These are phyloP conservation scores for Nycticryphes semicollaris DNA, from an alignment of 2,113 vertebrate genomes.

Conservation along the genomic window DNA sequence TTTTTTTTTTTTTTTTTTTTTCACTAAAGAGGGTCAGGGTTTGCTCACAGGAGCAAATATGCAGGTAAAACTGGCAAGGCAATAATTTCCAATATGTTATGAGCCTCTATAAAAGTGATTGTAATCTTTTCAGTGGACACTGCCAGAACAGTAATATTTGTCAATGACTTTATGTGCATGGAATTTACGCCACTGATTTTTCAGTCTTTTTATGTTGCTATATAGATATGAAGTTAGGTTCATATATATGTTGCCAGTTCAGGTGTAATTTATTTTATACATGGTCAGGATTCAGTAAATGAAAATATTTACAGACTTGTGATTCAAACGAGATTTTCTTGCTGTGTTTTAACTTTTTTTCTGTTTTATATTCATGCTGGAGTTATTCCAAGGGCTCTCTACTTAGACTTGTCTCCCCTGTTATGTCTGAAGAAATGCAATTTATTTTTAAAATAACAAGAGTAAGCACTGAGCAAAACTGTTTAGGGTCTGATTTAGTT, in stretches of 20 bases:
- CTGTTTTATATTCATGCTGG: neutral
- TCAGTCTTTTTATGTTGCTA: neutral
- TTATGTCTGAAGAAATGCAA: neutral
- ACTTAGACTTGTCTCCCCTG: neutral
- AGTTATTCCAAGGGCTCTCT: neutral
- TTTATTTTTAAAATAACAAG: neutral
- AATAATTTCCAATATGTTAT: neutral
- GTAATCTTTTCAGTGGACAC: neutral
- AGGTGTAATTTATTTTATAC: neutral
- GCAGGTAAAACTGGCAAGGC: neutral
- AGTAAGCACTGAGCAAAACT: neutral
- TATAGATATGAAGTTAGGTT: neutral
- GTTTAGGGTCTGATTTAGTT: neutral
- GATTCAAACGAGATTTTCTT: neutral
- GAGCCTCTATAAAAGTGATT: neutral
- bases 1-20: neutral
- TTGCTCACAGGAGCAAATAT: neutral
- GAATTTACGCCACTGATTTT: neutral
- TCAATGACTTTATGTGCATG: neutral
- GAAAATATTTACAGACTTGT: neutral
- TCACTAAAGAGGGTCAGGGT: neutral
- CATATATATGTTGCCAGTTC: neutral
- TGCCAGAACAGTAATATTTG: neutral
- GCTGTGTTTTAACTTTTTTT: neutral
- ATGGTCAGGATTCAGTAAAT: neutral